Evolutionary conservation across 1,140 invertebrate species (phyloP).

Genomic region (Musca vetustissima): DNA sequence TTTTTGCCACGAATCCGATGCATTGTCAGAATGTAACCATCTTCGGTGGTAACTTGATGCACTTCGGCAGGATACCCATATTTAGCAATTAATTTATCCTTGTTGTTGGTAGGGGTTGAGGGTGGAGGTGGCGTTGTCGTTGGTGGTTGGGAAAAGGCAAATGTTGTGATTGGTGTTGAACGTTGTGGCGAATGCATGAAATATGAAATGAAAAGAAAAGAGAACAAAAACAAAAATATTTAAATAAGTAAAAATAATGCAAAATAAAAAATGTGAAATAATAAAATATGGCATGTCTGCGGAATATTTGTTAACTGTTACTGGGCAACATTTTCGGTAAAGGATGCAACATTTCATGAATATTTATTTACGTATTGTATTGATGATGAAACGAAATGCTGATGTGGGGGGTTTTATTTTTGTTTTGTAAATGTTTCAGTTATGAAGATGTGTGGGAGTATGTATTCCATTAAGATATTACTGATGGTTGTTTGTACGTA

Average conservation of each 20-base stretch:
- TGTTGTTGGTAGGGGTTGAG: slow-evolving; percentile 6
- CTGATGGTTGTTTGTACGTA: too few species aligned
- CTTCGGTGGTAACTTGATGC: slow-evolving; percentile 58
- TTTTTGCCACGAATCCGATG: slow-evolving; percentile 50
- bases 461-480: too few species aligned
- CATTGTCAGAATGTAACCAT: slow-evolving; percentile 62
- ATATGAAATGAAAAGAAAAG: slow-evolving; percentile 6
- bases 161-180: background rate
- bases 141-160: background rate
- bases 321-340: too few species aligned
- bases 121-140: background rate
- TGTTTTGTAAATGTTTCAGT: too few species aligned
- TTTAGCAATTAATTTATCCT: slow-evolving; percentile 58
- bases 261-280: too few species aligned
- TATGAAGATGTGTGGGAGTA: too few species aligned
- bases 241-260: background rate
- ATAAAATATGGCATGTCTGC: too few species aligned
- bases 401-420: too few species aligned
- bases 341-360: too few species aligned
- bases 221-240: slow-evolving; percentile 3
- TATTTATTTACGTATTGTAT: too few species aligned
- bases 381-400: too few species aligned
- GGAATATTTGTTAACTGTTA: too few species aligned
- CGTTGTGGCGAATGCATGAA: background rate
- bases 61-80: slow-evolving; percentile 64